phyloP scores from a whole-genome alignment of 2,797 vertebrate species.

The Enteromius fasciolatus region DNA sequence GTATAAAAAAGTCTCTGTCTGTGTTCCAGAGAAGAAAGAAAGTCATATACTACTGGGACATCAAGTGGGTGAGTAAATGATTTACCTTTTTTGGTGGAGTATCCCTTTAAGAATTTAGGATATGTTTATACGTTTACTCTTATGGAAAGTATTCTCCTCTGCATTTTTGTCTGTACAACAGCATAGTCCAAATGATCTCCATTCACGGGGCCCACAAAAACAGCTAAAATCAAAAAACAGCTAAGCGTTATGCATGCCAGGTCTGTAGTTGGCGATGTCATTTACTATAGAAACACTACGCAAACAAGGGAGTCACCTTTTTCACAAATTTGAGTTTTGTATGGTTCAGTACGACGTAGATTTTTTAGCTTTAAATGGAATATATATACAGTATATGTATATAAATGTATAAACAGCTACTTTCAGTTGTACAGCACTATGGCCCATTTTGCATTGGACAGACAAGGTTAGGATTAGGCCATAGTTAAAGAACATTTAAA shows the following conservation, averaged over 20 bases:
- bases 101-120: slow-evolving; percentile 4
- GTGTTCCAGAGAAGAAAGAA: not conserved
- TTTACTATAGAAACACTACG: not conserved
- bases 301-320: not conserved
- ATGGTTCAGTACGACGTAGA: too few species aligned
- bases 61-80: not conserved
- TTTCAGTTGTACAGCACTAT: too few species aligned
- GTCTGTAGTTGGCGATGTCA: not conserved
- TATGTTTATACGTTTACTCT: not conserved
- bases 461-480: too few species aligned
- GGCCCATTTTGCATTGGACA: too few species aligned
- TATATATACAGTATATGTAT: too few species aligned
- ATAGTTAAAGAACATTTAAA: too few species aligned
- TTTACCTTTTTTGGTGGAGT: not conserved
- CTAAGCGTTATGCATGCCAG: not conserved
- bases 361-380: too few species aligned
- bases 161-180: not conserved
- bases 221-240: not conserved
- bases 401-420: not conserved
- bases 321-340: too few species aligned
- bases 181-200: not conserved
- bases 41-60: not conserved
- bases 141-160: not conserved
- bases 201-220: not conserved
- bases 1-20: not conserved